These are phyloP conservation scores for Sula dactylatra DNA, from an alignment of 2,113 vertebrate species.

Conservation along the genomic window DNA sequence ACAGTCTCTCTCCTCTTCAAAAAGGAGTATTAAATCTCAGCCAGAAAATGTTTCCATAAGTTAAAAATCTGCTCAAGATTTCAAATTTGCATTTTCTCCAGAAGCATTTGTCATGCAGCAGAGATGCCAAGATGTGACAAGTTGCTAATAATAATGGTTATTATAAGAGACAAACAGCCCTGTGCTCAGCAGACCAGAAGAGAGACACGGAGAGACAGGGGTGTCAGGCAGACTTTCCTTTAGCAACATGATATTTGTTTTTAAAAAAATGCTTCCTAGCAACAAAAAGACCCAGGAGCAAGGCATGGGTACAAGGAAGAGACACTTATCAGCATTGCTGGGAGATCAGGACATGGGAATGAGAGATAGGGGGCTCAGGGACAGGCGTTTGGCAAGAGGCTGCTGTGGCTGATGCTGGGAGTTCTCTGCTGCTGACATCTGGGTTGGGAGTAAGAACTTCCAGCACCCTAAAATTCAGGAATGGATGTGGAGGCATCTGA, in stretches of 20 bases:
- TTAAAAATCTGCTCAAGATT: neutral
- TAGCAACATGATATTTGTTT: neutral
- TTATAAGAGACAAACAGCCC: neutral
- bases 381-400: neutral
- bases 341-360: neutral
- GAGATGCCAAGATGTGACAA: neutral
- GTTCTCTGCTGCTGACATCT: neutral
- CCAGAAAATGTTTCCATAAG: neutral
- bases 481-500: neutral
- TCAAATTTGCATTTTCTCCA: neutral
- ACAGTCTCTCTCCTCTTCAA: neutral
- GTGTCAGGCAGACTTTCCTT: neutral
- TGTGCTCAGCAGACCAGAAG: neutral
- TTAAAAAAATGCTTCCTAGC: conserved; percentile 20
- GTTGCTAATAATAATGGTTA: neutral
- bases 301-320: neutral
- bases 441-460: neutral
- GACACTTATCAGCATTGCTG: neutral
- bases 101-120: neutral
- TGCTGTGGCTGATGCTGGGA: neutral
- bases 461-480: neutral
- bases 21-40: neutral
- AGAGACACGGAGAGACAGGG: neutral
- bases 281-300: neutral
- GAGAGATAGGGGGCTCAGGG: neutral